Base-by-base conservation (phyloP, 2,888 invertebrate genomes). In the Caenorhabditis imperialis region DNA sequence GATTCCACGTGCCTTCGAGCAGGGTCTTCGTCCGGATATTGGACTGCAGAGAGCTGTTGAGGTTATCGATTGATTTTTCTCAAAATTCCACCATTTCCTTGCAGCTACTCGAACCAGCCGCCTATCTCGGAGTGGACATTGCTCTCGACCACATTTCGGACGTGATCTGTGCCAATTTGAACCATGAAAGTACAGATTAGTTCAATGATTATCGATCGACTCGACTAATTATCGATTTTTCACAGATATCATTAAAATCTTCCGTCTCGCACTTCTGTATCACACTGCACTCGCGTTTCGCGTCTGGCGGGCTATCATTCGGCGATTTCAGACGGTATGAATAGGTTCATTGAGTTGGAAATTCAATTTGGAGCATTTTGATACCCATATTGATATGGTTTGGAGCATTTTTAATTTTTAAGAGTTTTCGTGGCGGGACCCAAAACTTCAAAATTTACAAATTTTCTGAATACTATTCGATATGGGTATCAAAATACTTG, bases 31-130 rank as follows among this genome's bases (percentile, higher is more conserved):
- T 18, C 75, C 75, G 2, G 45, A 70, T 23, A 23, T 75, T 6
- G 35, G 40, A 14, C 6, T 70, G 18, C 60, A 63, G 55, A 35
- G 51, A 25, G 70, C 75, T 38, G 40, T 75, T 44, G 65, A 75
- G 23, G 70, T 61, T 2, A 25, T 30, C 30, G 33, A n/a, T 30
- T 12, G 25, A 40, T 8, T 14, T 23, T n/a, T 18, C 4, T 12
- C 6, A n/a, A 37, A 14, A 23, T 18, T 20, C 14, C 12, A 33
- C 7, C 10, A 7, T 30, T 30, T 30, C 10, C 25, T 62, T 62
- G n/a, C 57, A 72, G 58, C 58, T 75, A 7, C 37, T 75, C 12
- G 70, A 65, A 51, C 70, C 75, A 23, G 75, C 75, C 14, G 70
- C 75, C 18, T 75, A 55, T 42, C 65, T 75, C 5, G 63, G 65